Percentiles rank a stretch among this genome's conserved stretches.
These are phyloP conservation scores for Myripristis jacobus DNA, from an alignment of 2,797 vertebrate genomes.

Conservation along the genomic window DNA sequence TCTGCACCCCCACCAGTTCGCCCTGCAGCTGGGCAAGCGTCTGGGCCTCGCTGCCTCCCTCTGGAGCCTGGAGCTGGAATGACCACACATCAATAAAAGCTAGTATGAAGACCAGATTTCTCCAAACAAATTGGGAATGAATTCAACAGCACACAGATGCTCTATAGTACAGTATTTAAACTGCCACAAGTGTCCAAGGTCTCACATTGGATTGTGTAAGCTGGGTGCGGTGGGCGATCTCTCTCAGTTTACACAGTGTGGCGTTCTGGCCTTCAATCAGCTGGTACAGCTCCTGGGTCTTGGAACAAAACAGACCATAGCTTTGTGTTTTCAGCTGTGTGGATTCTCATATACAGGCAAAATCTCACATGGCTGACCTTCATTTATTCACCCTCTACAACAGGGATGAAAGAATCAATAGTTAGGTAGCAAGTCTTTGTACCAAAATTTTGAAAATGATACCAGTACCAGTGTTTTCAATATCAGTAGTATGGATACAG, in stretches of 20 bases:
- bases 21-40: constrained; percentile 82
- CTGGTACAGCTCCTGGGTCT: constrained; percentile 92
- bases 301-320: constrained; percentile 1
- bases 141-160: not conserved
- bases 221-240: constrained; percentile 88
- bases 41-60: constrained; percentile 66
- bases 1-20: constrained; percentile 89
- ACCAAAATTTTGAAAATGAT: no score
- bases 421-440: no score
- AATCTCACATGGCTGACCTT: not conserved
- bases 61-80: constrained; percentile 74
- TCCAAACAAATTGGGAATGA: not conserved
- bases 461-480: no score
- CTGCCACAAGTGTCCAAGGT: no score
- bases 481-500: no score
- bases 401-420: no score
- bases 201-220: constrained; percentile 87
- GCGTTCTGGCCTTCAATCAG: constrained; percentile 91
- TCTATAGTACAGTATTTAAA: not conserved
- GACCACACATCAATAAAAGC: constrained; percentile 14
- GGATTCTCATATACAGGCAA: constrained; percentile 4
- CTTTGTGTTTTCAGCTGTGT: constrained; percentile 1
- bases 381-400: not conserved
- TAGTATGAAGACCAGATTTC: not conserved
- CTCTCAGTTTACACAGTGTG: constrained; percentile 90